Percentiles rank a stretch among this genome's conserved stretches.
These are phyloP conservation scores for Ophthalmolycus amberensis DNA, from an alignment of 2,113 vertebrate genomes.

Conservation along the genomic window DNA sequence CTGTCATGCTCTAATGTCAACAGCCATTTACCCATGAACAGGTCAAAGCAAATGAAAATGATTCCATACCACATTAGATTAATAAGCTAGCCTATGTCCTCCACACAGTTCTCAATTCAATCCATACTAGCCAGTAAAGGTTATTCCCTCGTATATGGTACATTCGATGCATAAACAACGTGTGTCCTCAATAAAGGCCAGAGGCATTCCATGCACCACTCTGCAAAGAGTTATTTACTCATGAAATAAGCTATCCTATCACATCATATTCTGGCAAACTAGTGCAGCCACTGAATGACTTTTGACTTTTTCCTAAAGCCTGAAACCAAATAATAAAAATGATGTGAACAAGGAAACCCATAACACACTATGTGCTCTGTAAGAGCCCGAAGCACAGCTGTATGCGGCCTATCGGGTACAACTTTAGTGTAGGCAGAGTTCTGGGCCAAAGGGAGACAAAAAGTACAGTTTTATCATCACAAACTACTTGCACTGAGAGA, in stretches of 20 bases:
- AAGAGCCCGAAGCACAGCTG: conserved; percentile 6
- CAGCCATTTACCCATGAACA: conserved; percentile 46
- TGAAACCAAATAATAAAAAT: conserved; percentile 19
- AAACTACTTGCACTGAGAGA: neutral
- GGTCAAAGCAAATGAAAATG: conserved; percentile 41
- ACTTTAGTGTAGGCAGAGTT: neutral
- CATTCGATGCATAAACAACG: conserved; percentile 68
- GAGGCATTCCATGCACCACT: conserved; percentile 25
- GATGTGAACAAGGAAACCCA: neutral
- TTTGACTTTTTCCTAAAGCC: conserved; percentile 44
- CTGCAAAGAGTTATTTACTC: conserved; percentile 54
- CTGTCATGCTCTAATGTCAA: conserved; percentile 50
- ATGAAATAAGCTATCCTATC: conserved; percentile 45
- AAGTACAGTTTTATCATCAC: neutral
- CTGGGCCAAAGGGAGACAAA: neutral
- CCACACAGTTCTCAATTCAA: conserved; percentile 36
- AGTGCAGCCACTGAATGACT: conserved; percentile 31
- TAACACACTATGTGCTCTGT: neutral
- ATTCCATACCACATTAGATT: conserved; percentile 34
- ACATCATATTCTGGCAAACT: conserved; percentile 28
- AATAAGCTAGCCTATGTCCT: conserved; percentile 49
- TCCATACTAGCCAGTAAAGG: conserved; percentile 59
- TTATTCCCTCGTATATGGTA: conserved; percentile 60
- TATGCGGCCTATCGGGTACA: neutral
- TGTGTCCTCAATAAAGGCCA: conserved; percentile 50